Evolutionary conservation across 2,797 vertebrate species (phyloP), one percentile per base, ranked within the genome.

Genomic region (Artibeus lituratus): DNA sequence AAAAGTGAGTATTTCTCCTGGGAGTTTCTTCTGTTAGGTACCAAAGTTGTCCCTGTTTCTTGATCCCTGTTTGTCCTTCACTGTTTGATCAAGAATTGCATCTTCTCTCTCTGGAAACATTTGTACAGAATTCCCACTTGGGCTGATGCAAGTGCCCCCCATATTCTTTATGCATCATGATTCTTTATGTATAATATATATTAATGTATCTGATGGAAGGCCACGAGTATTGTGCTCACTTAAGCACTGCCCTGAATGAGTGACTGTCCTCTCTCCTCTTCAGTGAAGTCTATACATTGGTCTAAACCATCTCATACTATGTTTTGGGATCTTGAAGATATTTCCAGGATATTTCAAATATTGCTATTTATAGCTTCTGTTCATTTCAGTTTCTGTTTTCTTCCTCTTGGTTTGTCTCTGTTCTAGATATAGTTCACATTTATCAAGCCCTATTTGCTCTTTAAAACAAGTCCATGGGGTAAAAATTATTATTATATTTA

Each of bases 181-280:
- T 5, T 14, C 29, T 1, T 1, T 62, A 62, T 32, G 14, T 26
- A 62, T 62, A 62, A 62, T 62, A 16, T 62, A 62, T 62, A 62
- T 62, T 39, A 22, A 1, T 29, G 16, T 44, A 2, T 51, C 73
- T 35, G 42, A 39, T 62, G 10, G 55, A 44, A 53, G 4, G 3
- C 53, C n/a, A 2, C 3, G 26, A 1, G 39, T 21, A 15, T 22
- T 44, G 19, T 15, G 15, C 11, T 24, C 3, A 3, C 5, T 19
- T 2, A 7, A 14, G 6, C 76, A 47, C 0, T 16, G 6, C 2
- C 29, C 19, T 11, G 44, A 78, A 39, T 21, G 44, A 44, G 44
- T 44, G 42, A 10, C 65, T 57, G 18, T 24, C 11, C 32, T 70
- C 37, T 3, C 59, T 94, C 29, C 10, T 21, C 5, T 32, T 39